Conservation (phyloP, 2,113 vertebrate species). For the Eclectus roratus region DNA sequence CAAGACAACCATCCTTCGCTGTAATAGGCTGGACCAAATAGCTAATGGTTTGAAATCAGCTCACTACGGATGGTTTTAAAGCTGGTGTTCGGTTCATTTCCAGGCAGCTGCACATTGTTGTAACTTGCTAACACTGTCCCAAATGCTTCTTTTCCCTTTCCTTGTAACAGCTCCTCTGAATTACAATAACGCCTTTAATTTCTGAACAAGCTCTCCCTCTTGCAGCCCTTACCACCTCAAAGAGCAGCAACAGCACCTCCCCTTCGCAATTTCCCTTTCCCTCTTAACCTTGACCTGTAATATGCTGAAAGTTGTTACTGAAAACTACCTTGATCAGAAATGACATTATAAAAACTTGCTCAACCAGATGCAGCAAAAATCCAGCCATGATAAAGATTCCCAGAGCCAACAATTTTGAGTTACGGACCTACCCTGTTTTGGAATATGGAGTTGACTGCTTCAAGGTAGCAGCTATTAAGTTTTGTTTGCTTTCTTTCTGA, state of each 20-base stretch:
- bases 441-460: not conserved
- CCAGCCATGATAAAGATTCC: not conserved
- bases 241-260: not conserved
- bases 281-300: conserved; percentile 64
- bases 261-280: conserved; percentile 36
- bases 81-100: not conserved
- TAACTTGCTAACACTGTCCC: not conserved
- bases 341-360: conserved; percentile 20
- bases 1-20: not conserved
- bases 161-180: not conserved
- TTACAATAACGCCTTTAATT: not conserved
- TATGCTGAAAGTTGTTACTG: conserved; percentile 43
- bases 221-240: not conserved
- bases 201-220: not conserved
- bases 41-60: not conserved
- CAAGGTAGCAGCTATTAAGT: conserved; percentile 22
- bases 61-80: not conserved
- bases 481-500: conserved; percentile 40
- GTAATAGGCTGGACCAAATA: not conserved
- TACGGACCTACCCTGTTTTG: not conserved
- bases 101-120: not conserved
- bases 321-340: conserved; percentile 46
- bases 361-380: not conserved
- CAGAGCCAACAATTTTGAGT: not conserved
- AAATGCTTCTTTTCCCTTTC: not conserved